Base-by-base conservation (phyloP, 2,888 invertebrate species). In the Polymixis lichenea region DNA sequence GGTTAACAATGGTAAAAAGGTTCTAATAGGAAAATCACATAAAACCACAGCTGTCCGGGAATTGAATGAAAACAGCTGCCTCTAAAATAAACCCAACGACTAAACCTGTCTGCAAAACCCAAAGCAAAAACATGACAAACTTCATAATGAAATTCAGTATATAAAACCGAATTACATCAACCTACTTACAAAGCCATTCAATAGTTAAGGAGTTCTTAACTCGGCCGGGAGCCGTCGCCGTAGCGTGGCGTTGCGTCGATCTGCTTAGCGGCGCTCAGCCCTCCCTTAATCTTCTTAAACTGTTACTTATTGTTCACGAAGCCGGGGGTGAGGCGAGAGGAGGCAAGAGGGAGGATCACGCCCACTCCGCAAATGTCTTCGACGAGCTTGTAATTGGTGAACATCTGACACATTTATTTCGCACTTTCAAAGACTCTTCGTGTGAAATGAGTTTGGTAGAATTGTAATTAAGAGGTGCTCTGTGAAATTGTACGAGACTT, bases 221-320 rank as follows among this genome's bases (percentile, higher is more conserved):
- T 82, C 64, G 66, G 32, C 58, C 74, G 82, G 32, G 56, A 69
- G 32, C 28, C 58, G 62, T 53, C 38, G 38, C 6, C 60, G 51
- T 71, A 64, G 43, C 66, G 55, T 76, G 78, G 83, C 83, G 78
- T 83, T 80, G 85, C 77, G 83, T 78, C 77, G 78, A 88, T 87
- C 87, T 87, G 79, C 86, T 88, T 88, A 88, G 64, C 79, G 60
- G 67, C 74, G 80, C 79, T 80, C 77, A 87, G 82, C 78, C 74
- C 83, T 67, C 78, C 82, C 62, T 74, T 90, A 90, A 91, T 91
- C 90, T 89, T 86, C 90, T 91, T 91, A 91, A 90, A 90, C 89
- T 86, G 89, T 89, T 88, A 90, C 91, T 89, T 87, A 89, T 87
- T 87, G 87, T 88, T 88, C 84, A 73, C 79, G 65, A 74, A 73